These are phyloP conservation scores for Drosophila demipolita DNA, from an alignment of 2,888 invertebrate genomes.

Conservation along the genomic window DNA sequence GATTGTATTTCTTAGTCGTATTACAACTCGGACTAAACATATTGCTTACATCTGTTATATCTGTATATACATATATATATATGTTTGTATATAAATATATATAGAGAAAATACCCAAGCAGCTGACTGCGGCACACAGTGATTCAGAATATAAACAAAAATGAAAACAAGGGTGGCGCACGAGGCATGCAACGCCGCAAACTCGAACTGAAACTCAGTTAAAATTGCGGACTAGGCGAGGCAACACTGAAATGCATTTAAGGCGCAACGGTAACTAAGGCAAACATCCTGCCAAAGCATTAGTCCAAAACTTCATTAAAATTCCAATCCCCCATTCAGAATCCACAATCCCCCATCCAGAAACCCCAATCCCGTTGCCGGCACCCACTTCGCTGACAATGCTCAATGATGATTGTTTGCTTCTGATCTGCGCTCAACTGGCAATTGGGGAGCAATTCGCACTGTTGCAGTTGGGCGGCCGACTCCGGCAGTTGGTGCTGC, in stretches of 20 bases:
- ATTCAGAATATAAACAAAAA: constrained; percentile 41
- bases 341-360: not conserved
- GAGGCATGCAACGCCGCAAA: constrained; percentile 9
- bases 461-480: constrained; percentile 51
- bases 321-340: not conserved
- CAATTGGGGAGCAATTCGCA: constrained; percentile 59
- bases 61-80: not conserved
- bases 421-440: constrained; percentile 58
- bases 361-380: not conserved
- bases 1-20: not conserved
- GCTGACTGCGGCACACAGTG: constrained; percentile 57
- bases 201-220: constrained; percentile 42
- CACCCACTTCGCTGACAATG: constrained; percentile 30
- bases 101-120: constrained; percentile 18
- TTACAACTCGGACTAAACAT: not conserved
- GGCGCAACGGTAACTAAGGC: constrained; percentile 35
- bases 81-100: too few species aligned
- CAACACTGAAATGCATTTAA: constrained; percentile 39
- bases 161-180: constrained; percentile 48
- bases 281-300: constrained; percentile 13
- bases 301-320: constrained; percentile 2
- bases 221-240: constrained; percentile 34
- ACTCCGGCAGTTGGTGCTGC: constrained; percentile 47
- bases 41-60: constrained; percentile 7
- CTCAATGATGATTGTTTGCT: constrained; percentile 69